Percentiles rank a stretch among this genome's conserved stretches.
Conservation (phyloP, 2,113 vertebrate genomes). For the Haemorhous mexicanus region DNA sequence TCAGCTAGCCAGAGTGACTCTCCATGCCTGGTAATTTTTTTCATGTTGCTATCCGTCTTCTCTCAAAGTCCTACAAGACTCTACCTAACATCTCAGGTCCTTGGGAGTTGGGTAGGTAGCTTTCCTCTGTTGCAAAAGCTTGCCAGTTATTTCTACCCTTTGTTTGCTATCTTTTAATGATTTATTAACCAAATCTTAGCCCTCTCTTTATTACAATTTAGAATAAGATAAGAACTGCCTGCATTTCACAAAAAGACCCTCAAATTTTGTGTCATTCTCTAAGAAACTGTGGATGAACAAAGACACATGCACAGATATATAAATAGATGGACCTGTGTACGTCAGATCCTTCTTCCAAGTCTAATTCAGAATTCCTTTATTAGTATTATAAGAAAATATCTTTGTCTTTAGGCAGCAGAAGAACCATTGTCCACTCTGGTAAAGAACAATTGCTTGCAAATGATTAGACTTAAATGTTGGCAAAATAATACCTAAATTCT, state of each 20-base stretch:
- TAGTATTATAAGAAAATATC: not conserved
- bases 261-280: not conserved
- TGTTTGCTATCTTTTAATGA: not conserved
- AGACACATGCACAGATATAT: not conserved
- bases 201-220: not conserved
- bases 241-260: not conserved
- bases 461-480: slow-evolving; percentile 57
- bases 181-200: not conserved
- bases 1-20: not conserved
- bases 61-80: not conserved
- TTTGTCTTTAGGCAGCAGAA: not conserved
- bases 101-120: not conserved
- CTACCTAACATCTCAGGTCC: not conserved
- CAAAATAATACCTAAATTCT: slow-evolving; percentile 62
- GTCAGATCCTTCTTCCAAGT: not conserved
- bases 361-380: not conserved
- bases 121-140: not conserved
- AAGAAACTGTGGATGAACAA: not conserved
- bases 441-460: slow-evolving; percentile 40
- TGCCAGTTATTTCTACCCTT: not conserved
- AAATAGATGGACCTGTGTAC: not conserved
- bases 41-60: not conserved
- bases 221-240: not conserved
- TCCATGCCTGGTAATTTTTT: not conserved
- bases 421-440: not conserved